Base-by-base conservation (phyloP, 2,113 vertebrate genomes). In the Poecilia latipinna region DNA sequence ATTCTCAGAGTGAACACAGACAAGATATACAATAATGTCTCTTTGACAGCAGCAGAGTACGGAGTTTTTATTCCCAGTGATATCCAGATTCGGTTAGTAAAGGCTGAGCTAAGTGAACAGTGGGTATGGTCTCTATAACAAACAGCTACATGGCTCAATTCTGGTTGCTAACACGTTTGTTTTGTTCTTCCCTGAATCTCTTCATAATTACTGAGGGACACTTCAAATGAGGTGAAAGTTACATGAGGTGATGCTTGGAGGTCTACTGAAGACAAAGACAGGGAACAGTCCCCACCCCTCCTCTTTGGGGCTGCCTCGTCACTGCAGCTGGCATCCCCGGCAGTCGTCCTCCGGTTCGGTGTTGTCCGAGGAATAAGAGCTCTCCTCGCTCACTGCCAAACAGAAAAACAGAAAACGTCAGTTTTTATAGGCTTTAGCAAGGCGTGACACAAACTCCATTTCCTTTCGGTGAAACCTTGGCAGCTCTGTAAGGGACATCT, bases 341-440 rank as follows among this genome's bases (percentile, higher is more conserved):
- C 93, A 93, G 89, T 93, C 93, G 4, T 93, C 91, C 84, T 93
- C 93, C 0, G 93, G 93, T 76, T 92, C 92, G 0, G 91, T 93
- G 89, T 92, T 93, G 81, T 93, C 91, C 0, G 93, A 93, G 0
- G 93, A 93, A 75, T 91, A 91, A 0, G 92, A 92, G 81, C 93
- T 93, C 79, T 93, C 93, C 82, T 93, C 91, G 26, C 90, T 92
- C 91, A 93, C 93, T 93, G 90, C 77, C 42, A 70, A 82, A 83
- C 1, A 24, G 57, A 88, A 86, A 51, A 8, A 19, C 12, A 12
- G 79, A 29, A 1, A 31, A 64, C 1, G 60, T 86, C 68, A 90
- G 61, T 31, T 24, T 17, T 0, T 6, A 33, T 4, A 66, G 44
- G 44, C 15, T 48, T 17, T 19, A 28, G 0, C 32, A 12, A 8